A percentile compares a stretch with the other conserved stretches of the same genome.
These are phyloP conservation scores for Drosophila imparisetae DNA, from an alignment of 2,888 invertebrate genomes.

Conservation along the genomic window DNA sequence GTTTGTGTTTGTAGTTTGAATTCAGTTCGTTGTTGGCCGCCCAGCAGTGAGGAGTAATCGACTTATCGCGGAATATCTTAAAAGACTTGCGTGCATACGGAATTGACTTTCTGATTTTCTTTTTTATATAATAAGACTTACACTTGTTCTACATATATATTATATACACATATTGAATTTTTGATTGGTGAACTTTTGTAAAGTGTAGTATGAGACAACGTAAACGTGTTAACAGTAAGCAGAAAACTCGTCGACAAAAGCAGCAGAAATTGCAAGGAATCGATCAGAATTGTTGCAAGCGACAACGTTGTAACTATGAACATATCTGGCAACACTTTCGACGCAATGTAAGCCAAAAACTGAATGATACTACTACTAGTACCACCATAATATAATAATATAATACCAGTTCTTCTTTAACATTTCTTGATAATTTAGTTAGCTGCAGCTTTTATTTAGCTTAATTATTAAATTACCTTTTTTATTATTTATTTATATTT, in stretches of 20 bases:
- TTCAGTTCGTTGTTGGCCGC: conserved; percentile 62
- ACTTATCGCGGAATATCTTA: conserved; percentile 20
- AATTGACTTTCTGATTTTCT: conserved; percentile 25
- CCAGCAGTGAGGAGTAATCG: conserved; percentile 53
- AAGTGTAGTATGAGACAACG: conserved; percentile 70
- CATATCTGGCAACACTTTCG: conserved; percentile 68
- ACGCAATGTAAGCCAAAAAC: conserved; percentile 61
- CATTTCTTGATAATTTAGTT: background rate
- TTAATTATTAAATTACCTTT: background rate
- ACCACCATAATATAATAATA: background rate
- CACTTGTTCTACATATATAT: conserved; percentile 10
- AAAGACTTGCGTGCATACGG: conserved; percentile 44
- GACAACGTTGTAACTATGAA: conserved; percentile 68
- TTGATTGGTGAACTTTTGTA: conserved; percentile 11
- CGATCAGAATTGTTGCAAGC: conserved; percentile 62
- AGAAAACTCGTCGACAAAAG: conserved; percentile 48
- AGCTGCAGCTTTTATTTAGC: background rate
- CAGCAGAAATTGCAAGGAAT: conserved; percentile 36
- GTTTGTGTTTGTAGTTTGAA: conserved; percentile 10
- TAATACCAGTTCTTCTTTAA: background rate
- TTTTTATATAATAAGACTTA: conserved; percentile 65
- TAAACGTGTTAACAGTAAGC: conserved; percentile 45
- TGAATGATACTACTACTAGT: background rate
- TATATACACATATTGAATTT: conserved; percentile 1
- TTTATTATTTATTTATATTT: background rate